Evolutionary conservation across 2,888 invertebrate genomes (phyloP).

Genomic region (Sceliomorpha sp.): DNA sequence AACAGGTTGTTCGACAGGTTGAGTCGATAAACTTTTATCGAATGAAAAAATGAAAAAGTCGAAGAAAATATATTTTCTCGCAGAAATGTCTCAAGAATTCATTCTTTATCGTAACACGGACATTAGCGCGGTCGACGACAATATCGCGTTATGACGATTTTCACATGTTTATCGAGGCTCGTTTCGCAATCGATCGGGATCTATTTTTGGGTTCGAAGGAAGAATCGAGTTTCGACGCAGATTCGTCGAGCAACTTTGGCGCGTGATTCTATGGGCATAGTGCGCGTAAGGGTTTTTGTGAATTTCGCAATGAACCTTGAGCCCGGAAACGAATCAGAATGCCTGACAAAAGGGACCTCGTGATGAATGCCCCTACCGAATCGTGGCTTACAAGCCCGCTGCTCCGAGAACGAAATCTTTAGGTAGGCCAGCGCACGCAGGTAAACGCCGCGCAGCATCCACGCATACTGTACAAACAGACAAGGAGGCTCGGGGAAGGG

Average conservation of each 20-base stretch:
- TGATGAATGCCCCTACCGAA: conserved; percentile 35
- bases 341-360: conserved; percentile 46
- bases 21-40: too few species aligned
- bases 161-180: too few species aligned
- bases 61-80: too few species aligned
- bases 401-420: conserved; percentile 20
- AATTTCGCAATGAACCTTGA: conserved; percentile 48
- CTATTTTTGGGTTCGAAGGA: conserved; percentile 11
- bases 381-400: conserved; percentile 14
- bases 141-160: conserved; percentile 23
- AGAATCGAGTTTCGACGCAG: conserved; percentile 46
- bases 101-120: too few species aligned
- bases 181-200: conserved; percentile 24
- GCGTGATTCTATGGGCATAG: conserved; percentile 19
- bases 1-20: too few species aligned
- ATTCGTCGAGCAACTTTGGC: conserved; percentile 26
- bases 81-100: too few species aligned
- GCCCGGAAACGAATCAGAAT: conserved; percentile 52
- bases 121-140: neutral
- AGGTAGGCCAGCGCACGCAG: conserved; percentile 41
- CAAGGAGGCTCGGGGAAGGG: conserved; percentile 6
- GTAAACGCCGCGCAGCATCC: conserved; percentile 26
- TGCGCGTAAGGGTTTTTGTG: conserved; percentile 44
- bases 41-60: too few species aligned
- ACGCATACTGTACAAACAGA: conserved; percentile 34